Base-by-base conservation (phyloP, 2,797 vertebrate species). In the Oreortyx pictus region DNA sequence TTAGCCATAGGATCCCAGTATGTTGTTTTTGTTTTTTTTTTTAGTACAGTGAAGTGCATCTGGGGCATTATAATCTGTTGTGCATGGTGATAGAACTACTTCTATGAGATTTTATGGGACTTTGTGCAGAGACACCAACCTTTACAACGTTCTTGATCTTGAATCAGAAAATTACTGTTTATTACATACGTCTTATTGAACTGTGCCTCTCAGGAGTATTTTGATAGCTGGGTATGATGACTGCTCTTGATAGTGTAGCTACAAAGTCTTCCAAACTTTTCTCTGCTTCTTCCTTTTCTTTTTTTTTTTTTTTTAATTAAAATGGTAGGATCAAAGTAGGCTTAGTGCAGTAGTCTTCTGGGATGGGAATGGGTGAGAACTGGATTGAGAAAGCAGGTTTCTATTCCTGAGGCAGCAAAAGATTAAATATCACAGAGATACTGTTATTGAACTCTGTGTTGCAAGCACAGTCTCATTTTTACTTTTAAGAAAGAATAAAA, bases 371-470 rank as follows among this genome's bases (percentile, higher is more conserved):
- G 39, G 14, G 18, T 81, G 60, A 86, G 47, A 79, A 79, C 22
- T 57, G 52, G 60, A 25, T 79, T 86, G 67, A 86, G 73, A 70
- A 81, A 82, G 35, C 50, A 71, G 47, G 5, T 41, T 86, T 92
- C 67, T 65, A 3, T 89, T 93, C 92, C 37, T 25, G 37, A 88
- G 82, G 80, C 84, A 73, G 59, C 37, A n/a, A 33, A 83, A 94
- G 56, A 94, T 88, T 78, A 93, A 92, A 88, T 89, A 70, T 60
- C 59, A 43, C 61, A 71, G 52, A 49, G 49, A 85, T 44, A 76
- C 0, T 0, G 3, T 71, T 78, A 73, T 31, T 86, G 90, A 90
- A 39, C 49, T 86, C 33, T 4, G 46, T 75, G 76, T 92, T 1
- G 2, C 59, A 79, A 17, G 62, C 54, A 19, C 39, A 43, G 29